Conservation (phyloP, 2,797 vertebrate genomes). For the Hirundo rustica region DNA sequence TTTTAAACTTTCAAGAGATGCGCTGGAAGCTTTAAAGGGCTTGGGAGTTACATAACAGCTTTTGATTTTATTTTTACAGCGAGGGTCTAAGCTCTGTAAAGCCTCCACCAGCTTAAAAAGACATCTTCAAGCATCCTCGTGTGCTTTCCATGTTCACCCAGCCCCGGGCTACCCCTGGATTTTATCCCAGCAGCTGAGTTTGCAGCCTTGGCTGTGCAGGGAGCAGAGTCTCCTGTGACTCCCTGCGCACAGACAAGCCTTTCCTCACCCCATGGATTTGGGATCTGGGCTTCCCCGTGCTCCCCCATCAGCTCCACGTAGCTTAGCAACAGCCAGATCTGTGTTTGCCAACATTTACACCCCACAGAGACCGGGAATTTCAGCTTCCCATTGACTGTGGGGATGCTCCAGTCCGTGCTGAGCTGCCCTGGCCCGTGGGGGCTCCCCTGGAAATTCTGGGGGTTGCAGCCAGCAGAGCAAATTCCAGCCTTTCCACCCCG, state of each 20-base stretch:
- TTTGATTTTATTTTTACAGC: not conserved
- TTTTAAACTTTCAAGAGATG: not conserved
- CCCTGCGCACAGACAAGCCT: accelerated
- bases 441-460: not conserved
- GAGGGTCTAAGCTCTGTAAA: not conserved
- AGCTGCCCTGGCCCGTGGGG: not conserved
- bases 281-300: not conserved
- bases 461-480: not conserved
- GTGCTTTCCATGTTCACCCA: not conserved
- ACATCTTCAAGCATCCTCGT: not conserved
- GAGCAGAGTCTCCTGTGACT: accelerated
- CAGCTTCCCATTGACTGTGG: accelerated
- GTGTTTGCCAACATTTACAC: not conserved
- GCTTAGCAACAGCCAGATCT: not conserved
- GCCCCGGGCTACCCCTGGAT: not conserved
- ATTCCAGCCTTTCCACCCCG: not conserved
- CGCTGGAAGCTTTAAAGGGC: not conserved
- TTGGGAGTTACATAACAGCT: not conserved
- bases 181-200: not conserved
- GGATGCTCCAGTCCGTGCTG: not conserved
- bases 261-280: not conserved
- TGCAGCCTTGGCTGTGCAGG: not conserved
- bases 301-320: not conserved
- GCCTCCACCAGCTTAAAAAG: not conserved
- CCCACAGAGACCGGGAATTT: accelerated